Evolutionary conservation across 1,140 invertebrate genomes (phyloP).

Genomic region (Wiebesia pumilae): DNA sequence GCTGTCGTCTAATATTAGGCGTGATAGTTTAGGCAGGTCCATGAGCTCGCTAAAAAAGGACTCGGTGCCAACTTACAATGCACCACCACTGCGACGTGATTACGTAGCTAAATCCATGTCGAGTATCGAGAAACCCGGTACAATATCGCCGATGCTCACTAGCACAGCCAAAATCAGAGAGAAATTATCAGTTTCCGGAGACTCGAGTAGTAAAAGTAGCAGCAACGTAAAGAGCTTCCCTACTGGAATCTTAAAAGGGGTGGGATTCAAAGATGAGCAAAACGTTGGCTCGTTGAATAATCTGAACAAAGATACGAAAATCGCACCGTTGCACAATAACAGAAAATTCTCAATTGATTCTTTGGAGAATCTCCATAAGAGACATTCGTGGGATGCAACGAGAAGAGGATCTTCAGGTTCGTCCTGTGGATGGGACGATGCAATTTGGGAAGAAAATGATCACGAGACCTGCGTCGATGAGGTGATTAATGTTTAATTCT

Average conservation of each 20-base stretch:
- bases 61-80: constrained; percentile 58
- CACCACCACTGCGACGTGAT: constrained; percentile 74
- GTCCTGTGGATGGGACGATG: constrained; percentile 77
- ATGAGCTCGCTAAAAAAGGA: constrained; percentile 75
- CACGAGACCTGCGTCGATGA: constrained; percentile 52
- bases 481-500: constrained; percentile 55
- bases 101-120: constrained; percentile 72
- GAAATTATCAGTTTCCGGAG: constrained; percentile 46
- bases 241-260: constrained; percentile 65
- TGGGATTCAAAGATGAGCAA: constrained; percentile 69
- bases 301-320: constrained; percentile 63
- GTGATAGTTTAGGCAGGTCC: constrained; percentile 66
- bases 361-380: constrained; percentile 78
- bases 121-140: constrained; percentile 62
- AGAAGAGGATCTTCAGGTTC: constrained; percentile 78
- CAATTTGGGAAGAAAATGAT: constrained; percentile 74
- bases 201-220: constrained; percentile 57
- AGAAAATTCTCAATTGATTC: constrained; percentile 83
- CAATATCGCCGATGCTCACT: constrained; percentile 50
- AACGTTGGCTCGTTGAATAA: constrained; percentile 67
- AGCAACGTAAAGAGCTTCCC: constrained; percentile 66
- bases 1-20: constrained; percentile 55
- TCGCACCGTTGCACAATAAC: constrained; percentile 72
- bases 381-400: constrained; percentile 81
- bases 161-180: constrained; percentile 44